Conservation (phyloP, 2,888 invertebrate species). For the Macrosiphum euphorbiae region DNA sequence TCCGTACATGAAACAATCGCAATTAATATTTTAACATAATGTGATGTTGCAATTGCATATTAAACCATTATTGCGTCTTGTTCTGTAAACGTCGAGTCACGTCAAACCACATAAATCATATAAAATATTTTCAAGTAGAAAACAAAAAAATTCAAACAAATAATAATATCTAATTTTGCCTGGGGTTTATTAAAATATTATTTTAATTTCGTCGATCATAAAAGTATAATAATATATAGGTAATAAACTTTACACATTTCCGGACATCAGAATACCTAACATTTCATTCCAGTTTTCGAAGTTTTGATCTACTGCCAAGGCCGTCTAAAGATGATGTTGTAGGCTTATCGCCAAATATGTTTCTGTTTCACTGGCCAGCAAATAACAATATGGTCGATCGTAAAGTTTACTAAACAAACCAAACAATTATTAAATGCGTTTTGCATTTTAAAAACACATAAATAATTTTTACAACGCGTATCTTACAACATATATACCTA, state of each 20-base stretch:
- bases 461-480: background rate
- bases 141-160: background rate
- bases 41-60: too few relatives aligned
- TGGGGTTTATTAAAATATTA: background rate
- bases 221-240: background rate
- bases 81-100: too few relatives aligned
- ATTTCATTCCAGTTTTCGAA: background rate
- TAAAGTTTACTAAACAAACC: background rate
- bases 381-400: background rate
- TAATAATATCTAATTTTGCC: background rate
- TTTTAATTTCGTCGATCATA: background rate
- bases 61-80: too few relatives aligned
- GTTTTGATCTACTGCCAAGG: conserved; percentile 13
- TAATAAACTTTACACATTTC: background rate
- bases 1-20: too few relatives aligned
- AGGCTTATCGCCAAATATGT: background rate
- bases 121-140: background rate
- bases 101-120: too few relatives aligned
- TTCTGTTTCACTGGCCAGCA: background rate
- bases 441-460: background rate
- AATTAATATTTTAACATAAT: too few relatives aligned
- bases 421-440: background rate
- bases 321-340: background rate
- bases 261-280: background rate
- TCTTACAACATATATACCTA: background rate